Evolutionary conservation across 23 tunicate genomes (phyloP).

Genomic region (Clavelina lepadiformis): DNA sequence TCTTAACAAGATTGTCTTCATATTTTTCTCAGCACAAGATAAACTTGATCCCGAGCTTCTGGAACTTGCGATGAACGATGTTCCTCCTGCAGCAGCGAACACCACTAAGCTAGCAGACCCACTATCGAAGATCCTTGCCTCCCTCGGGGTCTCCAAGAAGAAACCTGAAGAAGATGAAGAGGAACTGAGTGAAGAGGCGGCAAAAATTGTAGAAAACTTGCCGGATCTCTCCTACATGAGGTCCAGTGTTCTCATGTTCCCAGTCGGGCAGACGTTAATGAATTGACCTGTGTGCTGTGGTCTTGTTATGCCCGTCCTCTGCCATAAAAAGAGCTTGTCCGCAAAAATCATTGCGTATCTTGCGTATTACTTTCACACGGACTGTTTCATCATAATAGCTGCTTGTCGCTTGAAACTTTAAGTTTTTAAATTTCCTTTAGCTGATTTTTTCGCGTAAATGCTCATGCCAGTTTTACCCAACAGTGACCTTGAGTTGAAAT

Average conservation of each 20-base stretch:
- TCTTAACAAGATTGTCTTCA: no score
- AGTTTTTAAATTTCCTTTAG: no score
- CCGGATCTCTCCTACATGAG: constrained; percentile 81
- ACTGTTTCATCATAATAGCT: no score
- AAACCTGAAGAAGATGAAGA: constrained; percentile 36
- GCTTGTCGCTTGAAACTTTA: no score
- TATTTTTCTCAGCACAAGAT: constrained; percentile 27
- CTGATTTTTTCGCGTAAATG: no score
- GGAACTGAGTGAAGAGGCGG: constrained; percentile 27
- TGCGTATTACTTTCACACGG: no score
- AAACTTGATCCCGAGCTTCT: constrained; percentile 73
- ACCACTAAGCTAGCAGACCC: constrained; percentile 30
- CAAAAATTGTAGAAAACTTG: constrained; percentile 29
- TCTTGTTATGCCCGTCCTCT: no score
- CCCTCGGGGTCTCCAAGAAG: constrained; percentile 34
- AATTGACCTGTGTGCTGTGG: no score
- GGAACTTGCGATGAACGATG: constrained; percentile 47
- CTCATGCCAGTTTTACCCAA: no score
- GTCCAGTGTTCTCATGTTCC: constrained; percentile 63
- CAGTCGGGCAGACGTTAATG: constrained; percentile 16
- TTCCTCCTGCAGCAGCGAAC: constrained; percentile 34
- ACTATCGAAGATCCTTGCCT: constrained; percentile 65
- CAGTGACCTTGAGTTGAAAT: no score
- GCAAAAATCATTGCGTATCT: no score
- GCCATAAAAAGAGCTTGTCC: no score